Evolutionary conservation across 30 jellyfish, hydroid and myxozoan species (phyloP), one percentile per base, ranked within the genome.

Genomic region (Rhopilema esculentum): DNA sequence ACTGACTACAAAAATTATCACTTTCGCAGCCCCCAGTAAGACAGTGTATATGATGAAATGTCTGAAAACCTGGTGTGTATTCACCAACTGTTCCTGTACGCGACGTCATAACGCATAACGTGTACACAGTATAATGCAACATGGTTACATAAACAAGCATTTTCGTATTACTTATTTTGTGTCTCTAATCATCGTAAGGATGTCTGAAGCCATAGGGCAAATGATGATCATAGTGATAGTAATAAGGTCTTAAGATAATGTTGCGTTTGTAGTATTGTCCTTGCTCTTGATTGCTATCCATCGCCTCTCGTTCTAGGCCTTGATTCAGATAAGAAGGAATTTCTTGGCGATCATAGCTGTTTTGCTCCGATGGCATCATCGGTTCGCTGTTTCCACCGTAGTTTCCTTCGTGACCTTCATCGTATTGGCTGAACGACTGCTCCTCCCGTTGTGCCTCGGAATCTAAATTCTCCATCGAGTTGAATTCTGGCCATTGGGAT

Each of bases 381-480:
- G 92, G 33, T 16, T 73, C 88, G 48, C 82, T 66, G 0, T 51
- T 80, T 32, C 76, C 90, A 8, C 65, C 80, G 66, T 80, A 80
- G 49, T 69, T 62, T 21, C 87, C 93, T 49, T 78, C 93, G 48
- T 50, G 93, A 1, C 67, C 77, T 25, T 63, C 86, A 1, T 87
- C 28, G 74, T 62, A 85, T 33, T 73, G 94, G 32, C 87, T 53
- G 20, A 27, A 75, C 17, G 87, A 27, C 77, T 85, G 94, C 61
- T 85, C 94, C 53, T 85, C 94, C 29, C 94, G 23, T 51, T 85
- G 94, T 15, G 94, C 94, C 49, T 85, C 94, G n/a, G 94, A 57
- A 49, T 85, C 94, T 51, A 85, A 50, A 32, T 70, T 74, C 18
- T 74, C 89, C 25, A 85, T 69, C 40, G 94, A 61, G 53, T 65